Evolutionary conservation across 35 echinoderm and acorn worm species (phyloP).

Genomic region (Lytechinus pictus): DNA sequence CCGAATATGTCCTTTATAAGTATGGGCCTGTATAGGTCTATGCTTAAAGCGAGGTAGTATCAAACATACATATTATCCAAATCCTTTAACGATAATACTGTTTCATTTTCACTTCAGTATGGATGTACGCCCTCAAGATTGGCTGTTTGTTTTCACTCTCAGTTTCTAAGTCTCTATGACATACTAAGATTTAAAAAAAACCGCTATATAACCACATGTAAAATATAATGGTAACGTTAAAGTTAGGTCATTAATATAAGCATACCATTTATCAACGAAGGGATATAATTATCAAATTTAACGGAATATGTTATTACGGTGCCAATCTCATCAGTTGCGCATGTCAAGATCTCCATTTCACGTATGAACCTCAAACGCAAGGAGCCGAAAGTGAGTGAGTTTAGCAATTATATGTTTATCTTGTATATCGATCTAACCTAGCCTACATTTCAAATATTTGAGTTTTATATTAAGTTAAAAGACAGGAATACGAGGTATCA

Average conservation of each 20-base stretch:
- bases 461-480: background rate
- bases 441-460: conserved; percentile 5
- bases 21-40: too few species aligned
- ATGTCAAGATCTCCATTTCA: background rate
- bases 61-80: too few species aligned
- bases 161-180: too few species aligned
- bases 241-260: too few species aligned
- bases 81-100: too few species aligned
- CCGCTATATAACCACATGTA: background rate
- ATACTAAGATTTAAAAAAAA: too few species aligned
- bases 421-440: background rate
- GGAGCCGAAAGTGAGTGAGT: background rate
- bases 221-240: too few species aligned
- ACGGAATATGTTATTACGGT: too few species aligned
- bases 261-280: too few species aligned
- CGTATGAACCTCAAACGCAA: background rate
- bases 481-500: background rate
- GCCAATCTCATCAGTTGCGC: background rate
- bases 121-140: background rate
- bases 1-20: too few species aligned
- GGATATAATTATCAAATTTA: too few species aligned
- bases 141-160: background rate
- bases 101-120: background rate
- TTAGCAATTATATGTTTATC: conserved; percentile 3
- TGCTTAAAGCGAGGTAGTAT: too few species aligned